Evolutionary conservation across 1,140 invertebrate species (phyloP).

Genomic region (Dysdera silvatica): DNA sequence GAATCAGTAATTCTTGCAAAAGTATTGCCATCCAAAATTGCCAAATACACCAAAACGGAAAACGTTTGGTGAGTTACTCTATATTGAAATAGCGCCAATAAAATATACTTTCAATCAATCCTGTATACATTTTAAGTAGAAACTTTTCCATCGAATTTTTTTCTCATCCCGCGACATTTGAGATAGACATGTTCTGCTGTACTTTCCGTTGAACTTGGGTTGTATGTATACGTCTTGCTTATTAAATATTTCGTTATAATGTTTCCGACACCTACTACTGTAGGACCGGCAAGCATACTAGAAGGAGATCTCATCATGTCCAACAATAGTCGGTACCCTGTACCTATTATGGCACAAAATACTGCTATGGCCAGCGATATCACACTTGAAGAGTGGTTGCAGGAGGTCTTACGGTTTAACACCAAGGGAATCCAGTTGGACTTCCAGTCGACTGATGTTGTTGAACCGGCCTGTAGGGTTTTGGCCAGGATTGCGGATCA

Average conservation of each 20-base stretch:
- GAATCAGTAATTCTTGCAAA: no score
- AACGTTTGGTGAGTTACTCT: no score
- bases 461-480: conserved; percentile 55
- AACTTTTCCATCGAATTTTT: not conserved
- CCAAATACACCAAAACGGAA: no score
- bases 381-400: conserved; percentile 50
- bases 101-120: no score
- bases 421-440: conserved; percentile 75
- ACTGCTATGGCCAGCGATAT: conserved; percentile 64
- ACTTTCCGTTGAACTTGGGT: not conserved
- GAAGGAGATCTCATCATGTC: conserved; percentile 75
- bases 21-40: no score
- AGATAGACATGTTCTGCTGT: no score
- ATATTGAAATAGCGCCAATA: no score
- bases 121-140: not conserved
- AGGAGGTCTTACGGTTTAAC: conserved; percentile 32
- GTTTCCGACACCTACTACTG: no score
- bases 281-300: conserved; percentile 51
- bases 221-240: not conserved
- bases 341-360: conserved; percentile 81
- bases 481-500: conserved; percentile 47
- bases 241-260: not conserved
- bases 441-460: conserved; percentile 73
- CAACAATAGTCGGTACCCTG: conserved; percentile 41
- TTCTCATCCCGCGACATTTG: not conserved